Base-by-base conservation (phyloP, 2,113 vertebrate species). In the Gymnarchus niloticus region DNA sequence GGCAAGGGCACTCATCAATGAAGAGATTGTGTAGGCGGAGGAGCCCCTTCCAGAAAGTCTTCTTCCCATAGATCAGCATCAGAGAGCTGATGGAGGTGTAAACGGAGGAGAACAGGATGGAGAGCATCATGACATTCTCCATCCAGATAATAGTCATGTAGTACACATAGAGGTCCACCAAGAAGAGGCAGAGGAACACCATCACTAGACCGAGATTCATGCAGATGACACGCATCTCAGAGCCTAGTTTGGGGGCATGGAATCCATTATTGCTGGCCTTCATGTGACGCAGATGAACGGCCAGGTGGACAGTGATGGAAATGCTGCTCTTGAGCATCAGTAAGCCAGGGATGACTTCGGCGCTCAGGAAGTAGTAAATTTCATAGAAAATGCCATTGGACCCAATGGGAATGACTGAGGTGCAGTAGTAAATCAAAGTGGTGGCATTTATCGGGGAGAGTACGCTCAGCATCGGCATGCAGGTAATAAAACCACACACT, bases 271-370 rank as follows among this genome's bases (percentile, higher is more conserved):
- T 90, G 87, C 90, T 94, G 83, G 92, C 90, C 83, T 93, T 94
- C 93, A 95, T 94, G 89, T 92, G 87, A 23, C 56, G 90, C 28
- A 95, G 93, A 81, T 95, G 94, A 37, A 90, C 85, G 54, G 87
- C 89, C 84, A 94, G 88, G 88, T 95, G 93, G 83, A 92, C 33
- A 0, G 91, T 92, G 88, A 94, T 94, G 78, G 94, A 95, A 76
- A 95, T 84, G 91, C 94, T 93, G 89, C 92, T 93, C 87, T 94
- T 94, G 1, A 92, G 54, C 93, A 94, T 93, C 52, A 95, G 1
- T 84, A 93, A 1, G 3, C 93, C 93, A 0, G 94, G 94, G 54
- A 94, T 78, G 2, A 94, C 85, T 19, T 95, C 94, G 0, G 92
- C 33, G 1, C 92, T 80, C 49, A 94, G 14, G 33, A 94, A 87